phyloP scores from a whole-genome alignment of 2,888 invertebrate genomes.

The Drosophila falleni region DNA sequence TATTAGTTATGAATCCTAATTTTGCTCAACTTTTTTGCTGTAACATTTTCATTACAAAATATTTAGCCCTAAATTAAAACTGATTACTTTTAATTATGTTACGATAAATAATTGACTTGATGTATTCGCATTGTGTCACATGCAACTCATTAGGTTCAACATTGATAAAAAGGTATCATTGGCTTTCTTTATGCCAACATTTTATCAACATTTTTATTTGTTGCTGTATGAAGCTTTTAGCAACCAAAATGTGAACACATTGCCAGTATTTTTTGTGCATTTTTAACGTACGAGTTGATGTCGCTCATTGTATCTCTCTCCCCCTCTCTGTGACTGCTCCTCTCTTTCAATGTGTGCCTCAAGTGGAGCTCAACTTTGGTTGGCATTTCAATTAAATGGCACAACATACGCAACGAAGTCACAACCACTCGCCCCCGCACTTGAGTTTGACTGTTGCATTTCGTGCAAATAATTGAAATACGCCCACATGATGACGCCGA shows the following conservation, averaged over 20 bases:
- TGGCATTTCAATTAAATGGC: constrained; percentile 74
- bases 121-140: constrained; percentile 44
- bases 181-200: constrained; percentile 19
- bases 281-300: constrained; percentile 12
- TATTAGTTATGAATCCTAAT: no score
- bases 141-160: constrained; percentile 51
- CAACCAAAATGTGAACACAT: constrained; percentile 7
- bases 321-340: not conserved
- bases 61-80: not conserved
- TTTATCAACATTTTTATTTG: constrained; percentile 27
- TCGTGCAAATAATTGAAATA: constrained; percentile 75
- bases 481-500: constrained; percentile 56
- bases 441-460: constrained; percentile 50
- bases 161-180: constrained; percentile 35
- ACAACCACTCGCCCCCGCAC: constrained; percentile 18
- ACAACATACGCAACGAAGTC: constrained; percentile 45
- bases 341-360: constrained; percentile 6
- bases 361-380: constrained; percentile 31
- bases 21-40: no score
- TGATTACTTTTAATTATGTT: not conserved
- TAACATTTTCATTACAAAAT: no score
- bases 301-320: not conserved
- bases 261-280: constrained; percentile 10
- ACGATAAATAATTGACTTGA: constrained; percentile 27
- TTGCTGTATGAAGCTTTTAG: not conserved